These are phyloP conservation scores for Ylistrum balloti DNA, from an alignment of 1,140 invertebrate genomes.

Conservation along the genomic window DNA sequence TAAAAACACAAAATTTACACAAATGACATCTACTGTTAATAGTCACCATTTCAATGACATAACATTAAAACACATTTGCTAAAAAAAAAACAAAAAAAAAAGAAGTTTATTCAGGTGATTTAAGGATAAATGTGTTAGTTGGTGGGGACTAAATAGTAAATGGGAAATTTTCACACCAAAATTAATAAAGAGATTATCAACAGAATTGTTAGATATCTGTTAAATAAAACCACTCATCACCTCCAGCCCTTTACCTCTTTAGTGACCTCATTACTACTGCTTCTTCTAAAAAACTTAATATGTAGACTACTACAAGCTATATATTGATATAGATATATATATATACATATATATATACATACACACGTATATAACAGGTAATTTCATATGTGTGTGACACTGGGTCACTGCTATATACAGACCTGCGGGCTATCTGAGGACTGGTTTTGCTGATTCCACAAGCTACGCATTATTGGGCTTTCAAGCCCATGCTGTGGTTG, in stretches of 20 bases:
- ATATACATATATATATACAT: not conserved
- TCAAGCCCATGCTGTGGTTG: conserved; percentile 53
- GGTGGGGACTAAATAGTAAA: not conserved
- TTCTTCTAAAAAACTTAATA: too few relatives aligned
- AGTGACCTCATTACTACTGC: too few relatives aligned
- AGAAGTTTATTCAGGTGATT: too few relatives aligned
- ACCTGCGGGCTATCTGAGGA: not conserved
- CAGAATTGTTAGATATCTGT: not conserved
- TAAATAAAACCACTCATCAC: not conserved
- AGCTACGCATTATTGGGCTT: conserved; percentile 54
- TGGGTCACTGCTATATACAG: not conserved
- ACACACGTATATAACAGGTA: too few relatives aligned
- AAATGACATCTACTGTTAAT: too few relatives aligned
- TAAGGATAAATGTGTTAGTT: not conserved
- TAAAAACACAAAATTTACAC: too few relatives aligned
- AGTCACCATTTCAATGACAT: too few relatives aligned
- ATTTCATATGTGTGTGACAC: not conserved
- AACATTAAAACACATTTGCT: too few relatives aligned
- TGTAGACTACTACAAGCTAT: not conserved
- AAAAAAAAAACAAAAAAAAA: too few relatives aligned
- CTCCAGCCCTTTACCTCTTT: not conserved
- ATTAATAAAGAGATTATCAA: not conserved
- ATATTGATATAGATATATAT: not conserved
- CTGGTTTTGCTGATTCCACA: conserved; percentile 53
- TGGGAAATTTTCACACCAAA: not conserved